These are phyloP conservation scores for Phalacrocorax pelagicus DNA, from an alignment of 2,113 vertebrate species.

Conservation along the genomic window DNA sequence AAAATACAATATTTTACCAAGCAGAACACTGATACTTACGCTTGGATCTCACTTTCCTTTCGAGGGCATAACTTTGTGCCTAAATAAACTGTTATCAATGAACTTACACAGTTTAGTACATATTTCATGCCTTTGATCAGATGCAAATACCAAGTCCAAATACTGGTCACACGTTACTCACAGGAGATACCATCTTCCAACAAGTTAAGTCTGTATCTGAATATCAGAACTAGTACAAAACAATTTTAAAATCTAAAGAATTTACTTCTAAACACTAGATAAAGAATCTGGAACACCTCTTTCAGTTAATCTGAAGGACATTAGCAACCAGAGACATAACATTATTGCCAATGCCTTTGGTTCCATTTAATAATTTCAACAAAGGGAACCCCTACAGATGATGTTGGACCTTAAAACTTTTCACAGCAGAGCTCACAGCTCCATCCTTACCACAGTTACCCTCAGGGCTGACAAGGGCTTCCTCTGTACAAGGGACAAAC, in stretches of 20 bases:
- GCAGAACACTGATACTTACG: background rate
- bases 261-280: background rate
- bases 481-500: background rate
- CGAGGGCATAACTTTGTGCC: background rate
- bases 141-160: background rate
- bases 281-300: background rate
- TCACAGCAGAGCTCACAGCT: background rate
- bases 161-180: background rate
- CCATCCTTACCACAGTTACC: background rate
- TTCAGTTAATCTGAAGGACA: background rate
- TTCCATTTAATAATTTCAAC: background rate
- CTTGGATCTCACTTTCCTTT: background rate
- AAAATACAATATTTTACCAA: background rate
- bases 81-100: background rate
- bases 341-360: background rate
- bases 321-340: background rate
- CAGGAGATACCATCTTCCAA: background rate
- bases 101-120: background rate
- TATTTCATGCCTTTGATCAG: background rate
- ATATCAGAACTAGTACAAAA: background rate
- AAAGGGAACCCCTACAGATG: background rate
- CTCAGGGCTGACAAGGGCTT: background rate
- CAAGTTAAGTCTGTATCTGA: background rate
- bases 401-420: background rate
- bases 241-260: background rate